These are phyloP conservation scores for Schlechtendalia chinensis DNA, from an alignment of 1,140 invertebrate species.

Conservation along the genomic window DNA sequence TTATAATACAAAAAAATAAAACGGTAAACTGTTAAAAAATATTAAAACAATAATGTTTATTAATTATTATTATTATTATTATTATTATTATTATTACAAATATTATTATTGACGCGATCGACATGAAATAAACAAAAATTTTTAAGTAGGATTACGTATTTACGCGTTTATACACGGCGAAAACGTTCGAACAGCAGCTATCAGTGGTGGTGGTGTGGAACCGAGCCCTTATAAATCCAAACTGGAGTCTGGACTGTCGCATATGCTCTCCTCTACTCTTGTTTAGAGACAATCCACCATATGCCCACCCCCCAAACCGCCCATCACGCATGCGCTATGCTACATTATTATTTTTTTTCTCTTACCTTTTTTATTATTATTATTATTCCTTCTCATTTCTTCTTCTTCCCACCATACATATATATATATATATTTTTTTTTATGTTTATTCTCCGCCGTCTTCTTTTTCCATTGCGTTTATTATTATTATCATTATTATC, in stretches of 20 bases:
- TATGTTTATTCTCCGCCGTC: not conserved
- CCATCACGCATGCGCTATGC: slow-evolving; percentile 47
- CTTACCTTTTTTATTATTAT: slow-evolving; percentile 41
- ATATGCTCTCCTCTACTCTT: slow-evolving; percentile 42
- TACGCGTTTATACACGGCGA: not conserved
- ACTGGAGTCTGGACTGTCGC: slow-evolving; percentile 49
- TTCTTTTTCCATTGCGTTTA: not conserved
- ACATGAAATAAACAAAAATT: not conserved
- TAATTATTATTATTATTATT: too few relatives aligned
- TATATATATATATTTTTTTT: not conserved
- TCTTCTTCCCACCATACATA: slow-evolving; percentile 2
- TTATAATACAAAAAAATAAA: not conserved
- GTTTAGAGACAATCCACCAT: slow-evolving; percentile 48
- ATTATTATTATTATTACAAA: too few relatives aligned
- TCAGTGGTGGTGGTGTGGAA: not conserved
- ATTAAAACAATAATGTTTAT: too few relatives aligned
- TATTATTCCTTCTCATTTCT: not conserved
- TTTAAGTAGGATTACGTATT: not conserved
- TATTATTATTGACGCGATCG: not conserved
- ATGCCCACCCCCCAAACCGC: slow-evolving; percentile 48
- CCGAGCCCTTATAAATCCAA: slow-evolving; percentile 46
- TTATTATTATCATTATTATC: not conserved
- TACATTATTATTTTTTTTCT: slow-evolving; percentile 34
- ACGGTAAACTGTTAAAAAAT: too few relatives aligned
- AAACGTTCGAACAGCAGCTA: not conserved